Base-by-base conservation (phyloP, 2,113 vertebrate species). In the Oostethus manadensis region DNA sequence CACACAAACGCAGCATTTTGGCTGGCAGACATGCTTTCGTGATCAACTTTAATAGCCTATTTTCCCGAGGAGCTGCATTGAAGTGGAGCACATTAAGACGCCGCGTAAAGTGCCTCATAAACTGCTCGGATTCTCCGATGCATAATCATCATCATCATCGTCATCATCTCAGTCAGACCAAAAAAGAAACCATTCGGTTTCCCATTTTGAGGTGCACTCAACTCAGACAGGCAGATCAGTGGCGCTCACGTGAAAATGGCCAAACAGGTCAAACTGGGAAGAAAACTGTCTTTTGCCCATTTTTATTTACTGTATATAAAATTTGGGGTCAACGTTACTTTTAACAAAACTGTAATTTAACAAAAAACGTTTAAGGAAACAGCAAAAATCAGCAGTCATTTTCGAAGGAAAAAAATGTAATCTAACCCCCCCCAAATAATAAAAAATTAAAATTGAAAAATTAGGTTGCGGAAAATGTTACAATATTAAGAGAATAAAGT, bases 1-100 rank as follows among this genome's bases (percentile, higher is more conserved):
- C 17, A 38, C 18, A 70, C 77, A 80, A 75, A 81, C 55, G 62
- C 44, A 53, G 49, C 10, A 61, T 74, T 81, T 42, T 79, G 64
- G 72, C 80, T 73, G 77, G 69, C 75, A 84, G 81, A 89, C 74
- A 73, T 87, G 74, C 68, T 71, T 82, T 83, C 66, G 69, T 80
- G 82, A 88, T 84, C 80, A 78, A 62, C 73, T 84, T 81, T 86
- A 84, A 88, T 86, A 66, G 80, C 66, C 71, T 84, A 56, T 84
- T 80, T 84, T 79, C 78, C 69, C 73, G 53, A 40, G 63, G 72
- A 78, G 78, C 73, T 6, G 71, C 81, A 79, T 69, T 38, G 53
- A 70, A 77, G 72, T 74, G 77, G 73, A 80, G 70, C 64, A 45
- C 81, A 88, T 87, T 88, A 86, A 72, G 83, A 76, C 74, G 69